Evolutionary conservation across 2,888 invertebrate genomes (phyloP).

Genomic region (Drosophila macrothrix): DNA sequence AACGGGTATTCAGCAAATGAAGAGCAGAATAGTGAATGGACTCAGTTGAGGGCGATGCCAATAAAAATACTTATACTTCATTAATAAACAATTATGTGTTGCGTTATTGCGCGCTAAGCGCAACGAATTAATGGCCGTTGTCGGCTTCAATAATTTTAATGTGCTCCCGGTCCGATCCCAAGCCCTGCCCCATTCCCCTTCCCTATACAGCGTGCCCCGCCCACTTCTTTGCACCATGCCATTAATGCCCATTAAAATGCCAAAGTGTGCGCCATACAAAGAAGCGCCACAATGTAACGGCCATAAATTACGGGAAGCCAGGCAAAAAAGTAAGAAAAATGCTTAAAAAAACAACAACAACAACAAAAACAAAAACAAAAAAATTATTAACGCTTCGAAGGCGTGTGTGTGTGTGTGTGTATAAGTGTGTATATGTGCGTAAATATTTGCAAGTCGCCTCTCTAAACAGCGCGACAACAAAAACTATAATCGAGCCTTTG

Average conservation of each 20-base stretch:
- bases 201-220: not conserved
- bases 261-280: conserved; percentile 69
- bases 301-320: conserved; percentile 64
- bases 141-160: conserved; percentile 78
- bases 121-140: conserved; percentile 79
- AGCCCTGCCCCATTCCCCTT: not conserved
- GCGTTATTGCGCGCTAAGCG: conserved; percentile 73
- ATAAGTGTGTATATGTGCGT: conserved; percentile 24
- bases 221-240: conserved; percentile 42
- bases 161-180: conserved; percentile 41
- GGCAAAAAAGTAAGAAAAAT: conserved; percentile 57
- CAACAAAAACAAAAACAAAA: conserved; percentile 20
- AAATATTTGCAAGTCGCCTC: conserved; percentile 39
- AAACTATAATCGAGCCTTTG: conserved; percentile 48
- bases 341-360: conserved; percentile 30
- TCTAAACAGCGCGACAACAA: conserved; percentile 44
- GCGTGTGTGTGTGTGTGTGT: conserved; percentile 26
- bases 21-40: not conserved
- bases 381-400: conserved; percentile 68
- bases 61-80: conserved; percentile 89
- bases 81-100: conserved; percentile 88
- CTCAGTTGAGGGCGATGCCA: conserved; percentile 63
- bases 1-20: not conserved
- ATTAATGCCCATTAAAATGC: conserved; percentile 78
- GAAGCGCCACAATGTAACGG: conserved; percentile 72